A percentile compares a stretch with the other conserved stretches of the same genome.
phyloP scores from a whole-genome alignment of 2,888 invertebrate species.

The Caenorhabditis imperialis region DNA sequence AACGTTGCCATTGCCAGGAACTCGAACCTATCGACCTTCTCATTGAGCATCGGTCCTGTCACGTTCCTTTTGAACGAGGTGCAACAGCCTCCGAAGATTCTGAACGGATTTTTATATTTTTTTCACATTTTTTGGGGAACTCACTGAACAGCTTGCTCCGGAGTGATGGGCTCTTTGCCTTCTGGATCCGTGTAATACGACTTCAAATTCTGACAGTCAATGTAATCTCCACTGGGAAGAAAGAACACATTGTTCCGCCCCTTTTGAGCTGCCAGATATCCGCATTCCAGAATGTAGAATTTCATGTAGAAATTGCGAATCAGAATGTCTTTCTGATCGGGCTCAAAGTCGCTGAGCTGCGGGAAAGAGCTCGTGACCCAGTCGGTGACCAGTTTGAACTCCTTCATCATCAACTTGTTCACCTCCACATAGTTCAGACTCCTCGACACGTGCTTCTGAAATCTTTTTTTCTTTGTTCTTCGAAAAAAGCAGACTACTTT shows the following conservation, averaged over 20 bases:
- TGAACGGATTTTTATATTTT: too few species aligned
- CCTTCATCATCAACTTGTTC: slow-evolving; percentile 43
- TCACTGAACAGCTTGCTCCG: slow-evolving; percentile 54
- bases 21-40: slow-evolving; percentile 19
- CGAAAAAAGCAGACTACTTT: neutral
- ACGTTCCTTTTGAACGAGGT: slow-evolving; percentile 20
- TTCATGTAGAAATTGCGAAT: slow-evolving; percentile 56
- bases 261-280: slow-evolving; percentile 44
- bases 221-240: slow-evolving; percentile 33
- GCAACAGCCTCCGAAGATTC: slow-evolving; percentile 34
- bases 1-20: slow-evolving; percentile 24
- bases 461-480: neutral
- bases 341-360: slow-evolving; percentile 28
- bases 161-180: slow-evolving; percentile 45
- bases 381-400: slow-evolving; percentile 49
- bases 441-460: slow-evolving; percentile 33
- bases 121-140: neutral
- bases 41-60: slow-evolving; percentile 11
- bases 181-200: slow-evolving; percentile 53
- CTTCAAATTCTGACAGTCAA: slow-evolving; percentile 36
- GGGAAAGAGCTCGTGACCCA: slow-evolving; percentile 53
- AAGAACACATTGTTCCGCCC: slow-evolving; percentile 25
- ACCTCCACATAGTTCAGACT: slow-evolving; percentile 58
- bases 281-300: slow-evolving; percentile 57
- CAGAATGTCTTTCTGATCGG: slow-evolving; percentile 45